Evolutionary conservation across 92 coral and sea anemone genomes (phyloP).

Genomic region (Zoanthus gigantus): DNA sequence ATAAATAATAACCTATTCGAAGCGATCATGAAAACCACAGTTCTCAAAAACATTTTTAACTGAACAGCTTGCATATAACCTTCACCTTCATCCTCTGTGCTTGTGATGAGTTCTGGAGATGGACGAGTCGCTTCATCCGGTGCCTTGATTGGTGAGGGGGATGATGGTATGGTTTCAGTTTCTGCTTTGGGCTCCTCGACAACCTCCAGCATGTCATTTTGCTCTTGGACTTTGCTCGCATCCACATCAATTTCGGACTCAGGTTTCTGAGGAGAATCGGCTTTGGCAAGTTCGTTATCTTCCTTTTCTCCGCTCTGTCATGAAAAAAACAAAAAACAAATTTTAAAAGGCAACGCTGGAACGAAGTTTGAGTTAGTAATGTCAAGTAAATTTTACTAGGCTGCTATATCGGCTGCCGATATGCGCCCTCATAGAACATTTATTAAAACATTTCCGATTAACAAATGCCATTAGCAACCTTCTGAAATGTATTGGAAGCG

Average conservation of each 20-base stretch:
- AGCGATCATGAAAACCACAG: too few species aligned
- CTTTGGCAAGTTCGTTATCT: slow-evolving; percentile 17
- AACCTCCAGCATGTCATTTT: slow-evolving; percentile 62
- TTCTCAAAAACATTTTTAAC: too few species aligned
- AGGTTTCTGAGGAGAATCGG: slow-evolving; percentile 48
- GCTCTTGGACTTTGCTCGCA: slow-evolving; percentile 44
- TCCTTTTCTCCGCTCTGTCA: slow-evolving; percentile 2
- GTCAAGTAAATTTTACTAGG: too few species aligned
- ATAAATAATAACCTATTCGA: too few species aligned
- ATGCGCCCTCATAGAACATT: too few species aligned
- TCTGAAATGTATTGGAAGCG: too few species aligned
- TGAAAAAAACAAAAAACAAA: background rate
- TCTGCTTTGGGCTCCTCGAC: slow-evolving; percentile 45
- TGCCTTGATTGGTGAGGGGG: background rate
- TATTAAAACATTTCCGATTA: too few species aligned
- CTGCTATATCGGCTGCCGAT: too few species aligned
- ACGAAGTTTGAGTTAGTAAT: background rate
- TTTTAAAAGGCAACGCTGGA: background rate
- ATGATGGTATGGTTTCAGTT: background rate
- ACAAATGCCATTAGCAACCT: too few species aligned
- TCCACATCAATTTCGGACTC: background rate
- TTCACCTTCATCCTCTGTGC: slow-evolving; percentile 27
- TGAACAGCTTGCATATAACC: background rate
- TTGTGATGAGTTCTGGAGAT: slow-evolving; percentile 34
- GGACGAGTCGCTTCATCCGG: slow-evolving; percentile 18